Percentiles rank a stretch among this genome's conserved stretches.
Evolutionary conservation across 2,797 vertebrate species (phyloP).

Genomic region (Otus scops): DNA sequence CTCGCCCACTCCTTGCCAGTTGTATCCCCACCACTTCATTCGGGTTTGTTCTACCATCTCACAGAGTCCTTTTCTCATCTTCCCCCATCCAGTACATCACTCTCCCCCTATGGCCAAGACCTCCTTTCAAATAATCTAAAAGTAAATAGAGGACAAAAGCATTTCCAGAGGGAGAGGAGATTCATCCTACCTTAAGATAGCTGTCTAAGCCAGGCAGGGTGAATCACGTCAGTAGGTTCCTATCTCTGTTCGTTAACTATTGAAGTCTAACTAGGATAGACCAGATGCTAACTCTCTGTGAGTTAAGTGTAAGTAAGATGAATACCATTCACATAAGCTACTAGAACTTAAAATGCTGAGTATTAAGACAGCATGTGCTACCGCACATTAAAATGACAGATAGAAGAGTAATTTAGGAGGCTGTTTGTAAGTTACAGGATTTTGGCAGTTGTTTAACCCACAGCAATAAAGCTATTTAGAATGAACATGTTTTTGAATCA

Average conservation of each 20-base stretch:
- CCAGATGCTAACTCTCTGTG: neutral
- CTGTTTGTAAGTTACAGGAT: neutral
- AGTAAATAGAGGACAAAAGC: neutral
- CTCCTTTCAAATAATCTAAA: neutral
- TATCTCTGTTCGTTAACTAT: neutral
- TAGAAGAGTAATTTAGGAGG: neutral
- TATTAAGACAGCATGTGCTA: neutral
- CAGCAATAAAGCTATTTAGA: neutral
- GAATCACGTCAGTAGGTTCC: neutral
- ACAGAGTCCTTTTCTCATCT: neutral
- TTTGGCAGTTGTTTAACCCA: conserved; percentile 3
- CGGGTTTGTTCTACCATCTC: neutral
- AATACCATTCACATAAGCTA: neutral
- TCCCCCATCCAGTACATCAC: neutral
- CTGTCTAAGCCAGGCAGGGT: neutral
- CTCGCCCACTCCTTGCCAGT: neutral
- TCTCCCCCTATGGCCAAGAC: neutral
- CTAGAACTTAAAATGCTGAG: neutral
- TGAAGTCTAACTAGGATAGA: neutral
- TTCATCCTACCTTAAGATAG: neutral
- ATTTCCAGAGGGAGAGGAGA: neutral
- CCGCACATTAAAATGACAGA: neutral
- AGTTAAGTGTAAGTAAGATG: neutral
- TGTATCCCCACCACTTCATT: neutral
- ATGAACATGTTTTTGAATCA: neutral